Conservation (phyloP, 2,888 invertebrate species). For the Eremobia ochroleuca region DNA sequence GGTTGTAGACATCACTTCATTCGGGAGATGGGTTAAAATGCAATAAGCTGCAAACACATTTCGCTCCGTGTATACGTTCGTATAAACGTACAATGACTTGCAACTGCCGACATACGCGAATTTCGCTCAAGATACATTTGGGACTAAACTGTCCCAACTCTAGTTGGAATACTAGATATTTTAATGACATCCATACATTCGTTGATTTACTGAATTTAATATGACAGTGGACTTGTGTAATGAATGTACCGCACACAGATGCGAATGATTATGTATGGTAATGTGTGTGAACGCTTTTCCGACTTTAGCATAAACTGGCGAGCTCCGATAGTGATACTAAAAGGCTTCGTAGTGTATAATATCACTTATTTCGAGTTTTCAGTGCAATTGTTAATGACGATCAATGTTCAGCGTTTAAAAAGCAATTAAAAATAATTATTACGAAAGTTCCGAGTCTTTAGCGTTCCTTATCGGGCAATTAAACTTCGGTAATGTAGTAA, state of each 20-base stretch:
- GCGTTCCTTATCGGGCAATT: conserved; percentile 48
- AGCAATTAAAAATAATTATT: conserved; percentile 63
- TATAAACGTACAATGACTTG: conserved; percentile 19
- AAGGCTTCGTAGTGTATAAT: conserved; percentile 47
- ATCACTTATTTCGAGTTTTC: conserved; percentile 45
- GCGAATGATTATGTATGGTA: conserved; percentile 47
- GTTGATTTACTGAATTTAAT: conserved; percentile 64
- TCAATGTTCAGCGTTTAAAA: conserved; percentile 43
- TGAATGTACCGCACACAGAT: conserved; percentile 54
- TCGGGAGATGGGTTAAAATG: conserved; percentile 72
- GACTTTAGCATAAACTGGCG: conserved; percentile 64
- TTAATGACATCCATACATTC: conserved; percentile 49
- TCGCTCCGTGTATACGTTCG: conserved; percentile 91
- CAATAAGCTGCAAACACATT: conserved; percentile 73
- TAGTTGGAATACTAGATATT: conserved; percentile 42
- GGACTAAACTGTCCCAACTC: conserved; percentile 46
- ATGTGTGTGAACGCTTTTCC: conserved; percentile 58
- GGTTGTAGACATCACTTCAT: conserved; percentile 77
- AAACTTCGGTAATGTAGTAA: conserved; percentile 49
- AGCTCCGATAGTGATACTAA: conserved; percentile 59
- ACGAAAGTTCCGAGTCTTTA: conserved; percentile 53
- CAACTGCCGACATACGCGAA: conserved; percentile 23
- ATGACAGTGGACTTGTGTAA: conserved; percentile 62
- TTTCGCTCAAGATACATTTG: conserved; percentile 50
- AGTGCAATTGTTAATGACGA: conserved; percentile 49